A percentile compares a stretch with the other conserved stretches of the same genome.
Conservation (phyloP, 1,140 invertebrate genomes). For the Pachypeltis micranthus region DNA sequence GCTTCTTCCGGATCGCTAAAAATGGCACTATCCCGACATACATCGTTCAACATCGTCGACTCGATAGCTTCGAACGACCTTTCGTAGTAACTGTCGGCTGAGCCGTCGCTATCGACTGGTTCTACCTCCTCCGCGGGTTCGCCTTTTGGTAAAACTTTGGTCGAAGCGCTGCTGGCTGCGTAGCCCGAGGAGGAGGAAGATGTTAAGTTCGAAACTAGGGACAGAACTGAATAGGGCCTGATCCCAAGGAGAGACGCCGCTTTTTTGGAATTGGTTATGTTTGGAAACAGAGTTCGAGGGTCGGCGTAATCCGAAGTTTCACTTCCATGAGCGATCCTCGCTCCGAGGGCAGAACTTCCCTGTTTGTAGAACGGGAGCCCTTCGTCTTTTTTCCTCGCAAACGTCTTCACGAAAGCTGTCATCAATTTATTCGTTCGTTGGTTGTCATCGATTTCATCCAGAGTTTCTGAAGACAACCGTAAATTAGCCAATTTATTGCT, state of each 20-base stretch:
- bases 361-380: constrained; percentile 47
- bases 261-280: constrained; percentile 41
- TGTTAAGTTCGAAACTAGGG: constrained; percentile 45
- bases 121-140: constrained; percentile 24
- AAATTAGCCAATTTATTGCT: constrained; percentile 31
- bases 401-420: constrained; percentile 27
- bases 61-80: constrained; percentile 64
- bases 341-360: constrained; percentile 68
- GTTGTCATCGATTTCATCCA: constrained; percentile 35
- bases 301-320: constrained; percentile 64
- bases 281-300: constrained; percentile 49
- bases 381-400: constrained; percentile 32
- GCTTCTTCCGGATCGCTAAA: constrained; percentile 60
- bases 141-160: constrained; percentile 17
- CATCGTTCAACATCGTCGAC: constrained; percentile 43
- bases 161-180: constrained; percentile 33
- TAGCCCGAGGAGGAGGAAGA: constrained; percentile 42
- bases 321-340: constrained; percentile 59
- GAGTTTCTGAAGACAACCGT: constrained; percentile 36
- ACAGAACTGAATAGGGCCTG: constrained; percentile 25
- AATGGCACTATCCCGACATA: constrained; percentile 69
- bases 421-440: constrained; percentile 32
- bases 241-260: constrained; percentile 31
- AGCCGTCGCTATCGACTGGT: constrained; percentile 34
- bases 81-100: constrained; percentile 58